These are phyloP conservation scores for Lasioglossum malachurum DNA, from an alignment of 2,888 invertebrate species.

Conservation along the genomic window DNA sequence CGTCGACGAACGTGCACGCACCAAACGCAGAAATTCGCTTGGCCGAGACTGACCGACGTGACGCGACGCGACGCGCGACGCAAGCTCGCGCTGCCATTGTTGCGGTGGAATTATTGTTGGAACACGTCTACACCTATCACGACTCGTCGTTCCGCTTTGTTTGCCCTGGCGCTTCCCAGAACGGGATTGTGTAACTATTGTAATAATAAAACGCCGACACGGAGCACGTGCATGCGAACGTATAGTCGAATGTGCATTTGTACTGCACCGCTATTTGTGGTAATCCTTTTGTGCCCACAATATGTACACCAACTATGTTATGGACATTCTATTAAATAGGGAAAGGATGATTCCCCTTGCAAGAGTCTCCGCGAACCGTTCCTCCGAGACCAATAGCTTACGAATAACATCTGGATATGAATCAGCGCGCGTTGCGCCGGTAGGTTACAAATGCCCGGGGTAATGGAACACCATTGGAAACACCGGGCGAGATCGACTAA, in stretches of 20 bases:
- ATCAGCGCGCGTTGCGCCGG: not conserved
- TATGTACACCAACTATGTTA: too few species aligned
- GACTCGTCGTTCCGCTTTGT: not conserved
- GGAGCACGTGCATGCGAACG: not conserved
- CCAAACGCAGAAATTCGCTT: not conserved
- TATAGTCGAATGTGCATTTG: not conserved
- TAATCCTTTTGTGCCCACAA: too few species aligned
- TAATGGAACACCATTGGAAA: not conserved
- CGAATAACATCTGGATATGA: not conserved
- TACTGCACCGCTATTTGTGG: not conserved
- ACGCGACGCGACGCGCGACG: not conserved
- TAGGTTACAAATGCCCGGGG: constrained; percentile 8
- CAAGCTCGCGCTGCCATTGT: not conserved
- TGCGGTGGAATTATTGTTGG: not conserved
- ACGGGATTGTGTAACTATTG: not conserved
- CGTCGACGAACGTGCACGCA: constrained; percentile 25
- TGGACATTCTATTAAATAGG: too few species aligned
- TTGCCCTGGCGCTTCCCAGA: not conserved
- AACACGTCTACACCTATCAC: not conserved
- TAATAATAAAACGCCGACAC: not conserved
- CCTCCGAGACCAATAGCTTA: not conserved
- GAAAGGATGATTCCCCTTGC: not conserved
- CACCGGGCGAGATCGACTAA: constrained; percentile 25
- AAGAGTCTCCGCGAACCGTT: not conserved
- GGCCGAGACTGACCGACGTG: not conserved